These are phyloP conservation scores for Amazona guildingii DNA, from an alignment of 2,113 vertebrate genomes.

Conservation along the genomic window DNA sequence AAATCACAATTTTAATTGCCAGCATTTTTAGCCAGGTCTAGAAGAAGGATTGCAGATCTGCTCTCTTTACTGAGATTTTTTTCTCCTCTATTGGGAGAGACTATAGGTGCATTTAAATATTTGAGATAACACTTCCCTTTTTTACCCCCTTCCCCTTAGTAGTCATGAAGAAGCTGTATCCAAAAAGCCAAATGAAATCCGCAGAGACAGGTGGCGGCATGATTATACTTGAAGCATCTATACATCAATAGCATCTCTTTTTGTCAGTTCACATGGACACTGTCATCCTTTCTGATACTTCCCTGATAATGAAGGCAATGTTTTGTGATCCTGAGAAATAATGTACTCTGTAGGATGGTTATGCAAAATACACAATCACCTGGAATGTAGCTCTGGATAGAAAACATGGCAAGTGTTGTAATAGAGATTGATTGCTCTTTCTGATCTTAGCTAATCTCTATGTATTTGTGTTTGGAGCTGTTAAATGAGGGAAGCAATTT, in stretches of 20 bases:
- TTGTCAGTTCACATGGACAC: background rate
- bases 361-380: background rate
- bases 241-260: background rate
- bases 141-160: background rate
- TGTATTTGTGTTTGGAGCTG: background rate
- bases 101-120: background rate
- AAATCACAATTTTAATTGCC: background rate
- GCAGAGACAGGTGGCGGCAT: background rate
- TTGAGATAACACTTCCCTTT: background rate
- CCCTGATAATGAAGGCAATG: background rate
- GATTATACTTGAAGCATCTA: background rate
- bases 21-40: background rate
- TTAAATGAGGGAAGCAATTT: background rate
- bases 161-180: background rate
- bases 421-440: conserved; percentile 2
- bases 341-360: background rate
- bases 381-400: background rate
- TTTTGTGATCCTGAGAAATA: background rate
- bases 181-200: background rate
- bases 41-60: background rate
- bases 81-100: background rate
- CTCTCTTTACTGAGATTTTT: background rate
- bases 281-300: background rate
- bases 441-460: conserved; percentile 5
- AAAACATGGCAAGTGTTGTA: background rate